These are phyloP conservation scores for Pluvialis apricaria DNA, from an alignment of 2,113 vertebrate genomes.

Conservation along the genomic window DNA sequence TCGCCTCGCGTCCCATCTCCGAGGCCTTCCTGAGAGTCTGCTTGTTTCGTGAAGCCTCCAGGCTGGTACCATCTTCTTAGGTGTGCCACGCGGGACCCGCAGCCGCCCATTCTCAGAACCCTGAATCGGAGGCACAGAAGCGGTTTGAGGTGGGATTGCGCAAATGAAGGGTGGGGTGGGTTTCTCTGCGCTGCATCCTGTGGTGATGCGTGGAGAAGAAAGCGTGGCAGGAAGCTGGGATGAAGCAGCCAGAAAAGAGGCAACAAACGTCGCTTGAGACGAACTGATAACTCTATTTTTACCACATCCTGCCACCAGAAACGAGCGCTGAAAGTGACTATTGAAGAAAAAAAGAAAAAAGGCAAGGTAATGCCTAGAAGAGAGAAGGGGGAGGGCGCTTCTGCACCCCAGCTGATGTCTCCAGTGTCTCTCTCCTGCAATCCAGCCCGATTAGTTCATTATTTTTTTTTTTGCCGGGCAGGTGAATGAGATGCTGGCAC, in stretches of 20 bases:
- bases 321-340: neutral
- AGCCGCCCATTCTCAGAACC: neutral
- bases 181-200: neutral
- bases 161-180: neutral
- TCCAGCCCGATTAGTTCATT: neutral
- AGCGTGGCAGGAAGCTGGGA: neutral
- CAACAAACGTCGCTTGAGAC: neutral
- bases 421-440: neutral
- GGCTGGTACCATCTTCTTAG: neutral
- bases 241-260: neutral
- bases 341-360: neutral
- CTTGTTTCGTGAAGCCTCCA: neutral
- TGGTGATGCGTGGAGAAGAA: neutral
- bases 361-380: neutral
- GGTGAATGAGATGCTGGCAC: neutral
- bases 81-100: fast-evolving
- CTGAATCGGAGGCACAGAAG: neutral
- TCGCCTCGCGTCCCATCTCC: fast-evolving
- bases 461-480: neutral
- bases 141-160: neutral
- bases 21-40: neutral
- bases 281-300: neutral
- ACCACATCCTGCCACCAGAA: neutral
- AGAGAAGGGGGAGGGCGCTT: neutral
- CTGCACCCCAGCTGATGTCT: neutral